phyloP scores from a whole-genome alignment of 2,797 vertebrate species.

The Salarias fasciatus region DNA sequence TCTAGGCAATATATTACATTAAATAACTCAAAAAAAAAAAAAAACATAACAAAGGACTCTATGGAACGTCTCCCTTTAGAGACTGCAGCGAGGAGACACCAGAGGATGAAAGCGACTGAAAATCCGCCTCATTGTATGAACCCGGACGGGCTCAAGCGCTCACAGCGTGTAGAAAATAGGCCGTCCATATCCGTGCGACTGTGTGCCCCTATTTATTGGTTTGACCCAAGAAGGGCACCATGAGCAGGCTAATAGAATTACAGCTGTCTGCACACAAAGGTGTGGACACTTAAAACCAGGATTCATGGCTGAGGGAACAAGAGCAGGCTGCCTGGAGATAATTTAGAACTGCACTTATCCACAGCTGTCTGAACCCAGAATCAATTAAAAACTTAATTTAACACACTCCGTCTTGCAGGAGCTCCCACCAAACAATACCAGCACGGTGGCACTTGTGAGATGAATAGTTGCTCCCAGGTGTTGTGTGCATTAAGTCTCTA shows the following conservation, averaged over 20 bases:
- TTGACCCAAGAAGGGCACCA: conserved; percentile 33
- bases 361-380: conserved; percentile 51
- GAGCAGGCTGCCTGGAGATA: conserved; percentile 27
- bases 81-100: no score
- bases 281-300: conserved; percentile 51
- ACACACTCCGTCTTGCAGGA: conserved; percentile 34
- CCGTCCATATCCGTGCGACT: conserved; percentile 13
- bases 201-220: conserved; percentile 31
- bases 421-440: conserved; percentile 27
- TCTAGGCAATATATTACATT: no score
- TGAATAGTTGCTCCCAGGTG: conserved; percentile 42
- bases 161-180: conserved; percentile 1
- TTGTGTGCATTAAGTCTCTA: conserved; percentile 37
- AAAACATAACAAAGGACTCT: no score
- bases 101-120: no score
- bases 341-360: conserved; percentile 53
- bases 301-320: conserved; percentile 43
- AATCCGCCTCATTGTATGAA: no score
- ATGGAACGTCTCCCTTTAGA: no score
- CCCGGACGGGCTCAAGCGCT: not conserved
- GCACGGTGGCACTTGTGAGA: conserved; percentile 12
- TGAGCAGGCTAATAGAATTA: conserved; percentile 38
- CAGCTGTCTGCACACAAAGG: conserved; percentile 35
- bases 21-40: no score
- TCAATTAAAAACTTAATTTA: conserved; percentile 63